Conservation (phyloP, 2,113 vertebrate species). For the Sceloporus undulatus region DNA sequence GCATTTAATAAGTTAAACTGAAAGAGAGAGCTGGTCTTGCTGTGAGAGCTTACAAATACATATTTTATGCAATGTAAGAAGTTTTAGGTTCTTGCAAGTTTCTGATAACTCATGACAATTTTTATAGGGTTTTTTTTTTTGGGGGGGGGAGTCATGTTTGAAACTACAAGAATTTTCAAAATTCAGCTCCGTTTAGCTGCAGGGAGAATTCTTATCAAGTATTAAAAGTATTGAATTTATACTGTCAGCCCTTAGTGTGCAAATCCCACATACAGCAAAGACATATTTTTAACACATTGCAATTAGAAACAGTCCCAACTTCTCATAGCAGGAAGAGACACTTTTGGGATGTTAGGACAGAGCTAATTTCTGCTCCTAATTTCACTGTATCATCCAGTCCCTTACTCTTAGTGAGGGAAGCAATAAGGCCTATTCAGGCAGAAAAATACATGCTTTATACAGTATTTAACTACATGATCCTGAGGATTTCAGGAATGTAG, state of each 20-base stretch:
- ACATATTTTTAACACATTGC: background rate
- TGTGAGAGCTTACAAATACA: conserved; percentile 25
- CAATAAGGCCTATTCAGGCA: background rate
- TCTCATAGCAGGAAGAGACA: background rate
- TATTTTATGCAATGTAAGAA: conserved; percentile 20
- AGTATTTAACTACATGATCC: background rate
- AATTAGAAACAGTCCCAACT: background rate
- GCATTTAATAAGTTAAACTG: conserved; percentile 22
- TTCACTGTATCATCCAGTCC: too few relatives aligned
- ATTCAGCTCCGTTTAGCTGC: background rate
- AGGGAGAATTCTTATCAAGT: background rate
- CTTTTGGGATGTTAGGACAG: background rate
- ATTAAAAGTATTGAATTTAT: background rate
- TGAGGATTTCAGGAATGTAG: background rate
- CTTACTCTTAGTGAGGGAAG: background rate
- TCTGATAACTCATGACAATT: conserved; percentile 7
- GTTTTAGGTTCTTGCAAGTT: conserved; percentile 34
- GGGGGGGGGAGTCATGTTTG: background rate
- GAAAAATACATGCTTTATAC: background rate
- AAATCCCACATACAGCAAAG: background rate
- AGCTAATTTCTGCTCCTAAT: background rate
- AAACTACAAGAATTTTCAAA: conserved; percentile 15
- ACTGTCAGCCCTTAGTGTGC: background rate
- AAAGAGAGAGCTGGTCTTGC: conserved; percentile 9
- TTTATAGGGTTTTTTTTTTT: background rate